Percentiles rank a stretch among this genome's conserved stretches.
Conservation (phyloP, 2,888 invertebrate genomes). For the Tolmerus cingulatus region DNA sequence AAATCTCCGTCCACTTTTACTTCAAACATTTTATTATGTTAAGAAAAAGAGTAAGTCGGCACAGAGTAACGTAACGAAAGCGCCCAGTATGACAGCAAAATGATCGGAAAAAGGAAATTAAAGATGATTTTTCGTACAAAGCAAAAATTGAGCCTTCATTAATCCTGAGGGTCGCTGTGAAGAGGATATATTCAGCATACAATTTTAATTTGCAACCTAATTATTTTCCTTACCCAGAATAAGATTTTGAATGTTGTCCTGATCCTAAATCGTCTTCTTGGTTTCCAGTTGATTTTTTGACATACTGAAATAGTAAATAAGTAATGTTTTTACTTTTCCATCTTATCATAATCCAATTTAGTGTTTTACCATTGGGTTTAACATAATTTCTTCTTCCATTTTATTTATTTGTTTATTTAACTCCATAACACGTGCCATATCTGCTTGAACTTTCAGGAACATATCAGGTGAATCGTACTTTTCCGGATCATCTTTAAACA, state of each 20-base stretch:
- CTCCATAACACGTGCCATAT: slow-evolving; percentile 85
- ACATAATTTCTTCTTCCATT: slow-evolving; percentile 95
- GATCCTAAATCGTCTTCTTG: slow-evolving; percentile 68
- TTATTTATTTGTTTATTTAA: slow-evolving; percentile 86
- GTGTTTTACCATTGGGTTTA: slow-evolving; percentile 78
- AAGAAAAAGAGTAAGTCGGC: slow-evolving; percentile 8
- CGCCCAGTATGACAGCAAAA: slow-evolving; percentile 15
- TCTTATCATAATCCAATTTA: background rate
- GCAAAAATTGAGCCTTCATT: slow-evolving; percentile 53
- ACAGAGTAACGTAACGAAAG: slow-evolving; percentile 19
- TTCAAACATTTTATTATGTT: slow-evolving; percentile 1
- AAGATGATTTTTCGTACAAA: slow-evolving; percentile 40
- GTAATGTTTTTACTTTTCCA: background rate
- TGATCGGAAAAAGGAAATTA: slow-evolving; percentile 14
- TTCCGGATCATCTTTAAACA: slow-evolving; percentile 94
- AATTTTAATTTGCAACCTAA: background rate
- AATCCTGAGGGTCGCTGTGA: slow-evolving; percentile 61
- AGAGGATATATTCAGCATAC: background rate
- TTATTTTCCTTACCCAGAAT: slow-evolving; percentile 56
- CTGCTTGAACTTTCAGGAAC: slow-evolving; percentile 84
- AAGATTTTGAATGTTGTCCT: slow-evolving; percentile 60
- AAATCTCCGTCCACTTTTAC: slow-evolving; percentile 19
- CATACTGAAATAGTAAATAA: slow-evolving; percentile 64
- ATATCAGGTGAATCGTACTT: slow-evolving; percentile 92
- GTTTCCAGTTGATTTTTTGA: slow-evolving; percentile 70